Percentiles rank a stretch among this genome's conserved stretches.
These are phyloP conservation scores for Rhopalosiphum maidis DNA, from an alignment of 1,140 invertebrate genomes.

Conservation along the genomic window DNA sequence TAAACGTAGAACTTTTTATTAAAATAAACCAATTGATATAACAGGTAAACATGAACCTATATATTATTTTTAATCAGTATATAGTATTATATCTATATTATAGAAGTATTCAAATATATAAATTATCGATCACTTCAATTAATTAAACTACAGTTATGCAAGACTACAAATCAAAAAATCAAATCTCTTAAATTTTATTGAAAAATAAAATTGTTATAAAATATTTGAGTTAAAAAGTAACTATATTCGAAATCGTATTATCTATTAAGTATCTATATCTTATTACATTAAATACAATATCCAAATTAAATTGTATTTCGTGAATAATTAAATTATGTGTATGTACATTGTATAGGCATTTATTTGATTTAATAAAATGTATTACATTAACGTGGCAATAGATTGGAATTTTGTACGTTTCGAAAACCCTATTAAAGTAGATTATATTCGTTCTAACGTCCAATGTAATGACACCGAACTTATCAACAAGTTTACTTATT, in stretches of 20 bases:
- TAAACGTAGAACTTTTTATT: not conserved
- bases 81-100: not conserved
- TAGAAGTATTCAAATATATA: not conserved
- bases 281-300: not conserved
- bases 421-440: not conserved
- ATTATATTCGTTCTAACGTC: not conserved
- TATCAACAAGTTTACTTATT: not conserved
- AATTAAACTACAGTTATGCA: not conserved
- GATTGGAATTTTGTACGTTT: not conserved
- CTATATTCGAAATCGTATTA: not conserved
- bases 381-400: not conserved
- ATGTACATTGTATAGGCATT: not conserved
- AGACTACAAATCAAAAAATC: not conserved
- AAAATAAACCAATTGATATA: not conserved
- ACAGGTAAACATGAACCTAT: not conserved
- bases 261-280: not conserved
- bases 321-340: not conserved
- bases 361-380: not conserved
- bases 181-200: not conserved
- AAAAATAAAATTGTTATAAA: not conserved
- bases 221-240: not conserved
- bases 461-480: not conserved
- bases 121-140: not conserved
- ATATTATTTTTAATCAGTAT: not conserved
- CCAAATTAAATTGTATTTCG: not conserved